Conservation (phyloP, 2,797 vertebrate genomes). For the Halcyon chelicuti region DNA sequence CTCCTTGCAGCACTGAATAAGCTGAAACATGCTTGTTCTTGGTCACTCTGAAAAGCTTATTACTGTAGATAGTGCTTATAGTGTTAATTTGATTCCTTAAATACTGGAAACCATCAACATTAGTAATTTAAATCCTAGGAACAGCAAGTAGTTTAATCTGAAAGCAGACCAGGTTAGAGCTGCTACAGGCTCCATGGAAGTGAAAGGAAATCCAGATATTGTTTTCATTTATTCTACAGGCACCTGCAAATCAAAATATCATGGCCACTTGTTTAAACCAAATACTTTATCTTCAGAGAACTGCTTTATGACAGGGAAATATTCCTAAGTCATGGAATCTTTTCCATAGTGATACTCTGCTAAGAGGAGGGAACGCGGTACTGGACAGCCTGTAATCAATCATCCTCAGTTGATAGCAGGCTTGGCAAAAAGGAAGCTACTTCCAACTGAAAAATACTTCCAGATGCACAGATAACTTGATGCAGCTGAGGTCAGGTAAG, state of each 20-base stretch:
- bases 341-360: not conserved
- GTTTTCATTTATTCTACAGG: not conserved
- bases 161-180: not conserved
- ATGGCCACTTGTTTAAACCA: not conserved
- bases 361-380: not conserved
- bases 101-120: not conserved
- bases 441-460: not conserved
- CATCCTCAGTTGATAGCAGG: not conserved
- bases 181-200: not conserved
- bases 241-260: not conserved
- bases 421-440: not conserved
- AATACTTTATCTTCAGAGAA: not conserved
- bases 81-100: not conserved
- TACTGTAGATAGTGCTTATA: rapidly evolving
- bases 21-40: not conserved
- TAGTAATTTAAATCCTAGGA: not conserved
- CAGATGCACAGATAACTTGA: not conserved
- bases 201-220: not conserved
- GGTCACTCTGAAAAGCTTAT: not conserved
- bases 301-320: not conserved
- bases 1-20: not conserved
- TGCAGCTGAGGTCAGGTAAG: not conserved
- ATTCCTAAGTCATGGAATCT: not conserved
- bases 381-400: not conserved
- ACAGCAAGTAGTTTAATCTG: not conserved